Conservation (phyloP, 2,797 vertebrate genomes). For the Characodon lateralis region DNA sequence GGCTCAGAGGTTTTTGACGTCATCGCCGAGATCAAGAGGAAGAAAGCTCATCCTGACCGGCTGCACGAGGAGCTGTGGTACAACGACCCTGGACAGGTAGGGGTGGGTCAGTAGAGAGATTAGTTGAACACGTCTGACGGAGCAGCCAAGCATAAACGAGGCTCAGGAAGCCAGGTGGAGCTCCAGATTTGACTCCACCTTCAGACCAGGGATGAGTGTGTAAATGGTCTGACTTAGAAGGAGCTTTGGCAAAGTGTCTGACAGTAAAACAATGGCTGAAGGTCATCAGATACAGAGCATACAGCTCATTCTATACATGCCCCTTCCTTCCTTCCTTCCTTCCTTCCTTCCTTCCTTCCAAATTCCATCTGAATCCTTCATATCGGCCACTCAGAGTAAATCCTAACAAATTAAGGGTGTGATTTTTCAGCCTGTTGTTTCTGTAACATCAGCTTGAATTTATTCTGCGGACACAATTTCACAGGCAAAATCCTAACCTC, state of each 20-base stretch:
- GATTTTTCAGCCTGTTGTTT: neutral
- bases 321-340: too few species aligned
- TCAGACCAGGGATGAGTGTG: too few species aligned
- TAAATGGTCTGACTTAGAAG: too few species aligned
- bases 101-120: neutral
- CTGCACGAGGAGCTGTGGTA: constrained; percentile 98
- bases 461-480: neutral
- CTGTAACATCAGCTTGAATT: neutral
- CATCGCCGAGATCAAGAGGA: constrained; percentile 97
- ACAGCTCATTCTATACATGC: too few species aligned
- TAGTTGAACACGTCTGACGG: neutral
- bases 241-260: too few species aligned
- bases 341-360: too few species aligned
- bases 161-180: too few species aligned
- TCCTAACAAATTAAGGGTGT: neutral
- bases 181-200: too few species aligned
- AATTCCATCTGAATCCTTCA: too few species aligned
- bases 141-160: too few species aligned
- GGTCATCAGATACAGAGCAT: neutral
- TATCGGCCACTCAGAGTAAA: neutral
- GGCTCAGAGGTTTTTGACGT: constrained; percentile 97
- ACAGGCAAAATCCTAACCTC: constrained; percentile 1
- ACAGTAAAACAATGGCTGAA: neutral
- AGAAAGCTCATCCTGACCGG: constrained; percentile 96
- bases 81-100: constrained; percentile 96